Conservation (phyloP, 2,888 invertebrate species). For the Tipula unca region DNA sequence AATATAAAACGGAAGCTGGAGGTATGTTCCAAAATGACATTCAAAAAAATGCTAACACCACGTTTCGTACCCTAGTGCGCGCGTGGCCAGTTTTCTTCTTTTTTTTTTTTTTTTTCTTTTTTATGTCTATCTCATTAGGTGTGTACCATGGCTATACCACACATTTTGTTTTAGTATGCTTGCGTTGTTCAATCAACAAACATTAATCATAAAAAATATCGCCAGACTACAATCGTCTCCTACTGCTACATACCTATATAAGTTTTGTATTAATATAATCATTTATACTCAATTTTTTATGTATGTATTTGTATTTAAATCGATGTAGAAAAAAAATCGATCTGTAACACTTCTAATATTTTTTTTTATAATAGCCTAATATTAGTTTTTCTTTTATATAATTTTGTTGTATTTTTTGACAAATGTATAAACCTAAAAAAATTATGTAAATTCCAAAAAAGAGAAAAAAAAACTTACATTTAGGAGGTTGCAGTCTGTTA, state of each 20-base stretch:
- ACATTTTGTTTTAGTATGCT: not conserved
- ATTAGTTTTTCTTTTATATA: not conserved
- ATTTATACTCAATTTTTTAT: not conserved
- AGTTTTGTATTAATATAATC: not conserved
- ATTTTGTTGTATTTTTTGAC: not conserved
- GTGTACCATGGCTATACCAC: not conserved
- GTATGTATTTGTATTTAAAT: not conserved
- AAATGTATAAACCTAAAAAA: not conserved
- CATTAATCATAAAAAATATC: not conserved
- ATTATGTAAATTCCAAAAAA: not conserved
- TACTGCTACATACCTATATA: not conserved
- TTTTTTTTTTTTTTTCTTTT: not conserved
- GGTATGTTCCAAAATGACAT: not conserved
- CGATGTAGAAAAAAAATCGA: conserved; percentile 14
- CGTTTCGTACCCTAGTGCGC: not conserved
- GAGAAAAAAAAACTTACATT: not conserved
- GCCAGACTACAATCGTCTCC: not conserved
- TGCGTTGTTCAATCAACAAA: not conserved
- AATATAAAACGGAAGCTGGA: not conserved
- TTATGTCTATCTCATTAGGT: not conserved
- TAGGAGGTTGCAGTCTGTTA: not conserved
- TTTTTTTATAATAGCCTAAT: not conserved
- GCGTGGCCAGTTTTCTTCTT: not conserved
- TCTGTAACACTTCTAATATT: not conserved
- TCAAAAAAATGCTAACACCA: conserved; percentile 14